Conservation (phyloP, 2,888 invertebrate species). For the Dolichomitus sp. region DNA sequence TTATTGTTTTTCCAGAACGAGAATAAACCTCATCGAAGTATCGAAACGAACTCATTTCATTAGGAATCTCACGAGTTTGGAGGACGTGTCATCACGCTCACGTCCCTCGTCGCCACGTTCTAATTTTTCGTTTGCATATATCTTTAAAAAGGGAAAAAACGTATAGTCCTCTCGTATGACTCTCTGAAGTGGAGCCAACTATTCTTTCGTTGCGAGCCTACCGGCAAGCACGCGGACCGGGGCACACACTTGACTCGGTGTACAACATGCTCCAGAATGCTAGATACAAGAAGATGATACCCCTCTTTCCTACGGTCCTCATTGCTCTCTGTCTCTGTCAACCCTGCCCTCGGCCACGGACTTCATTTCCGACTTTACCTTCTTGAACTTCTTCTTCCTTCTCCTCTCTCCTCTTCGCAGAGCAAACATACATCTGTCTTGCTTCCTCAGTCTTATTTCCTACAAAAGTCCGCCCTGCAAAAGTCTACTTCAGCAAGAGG, state of each 20-base stretch:
- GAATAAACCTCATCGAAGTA: not conserved
- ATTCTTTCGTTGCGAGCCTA: constrained; percentile 80
- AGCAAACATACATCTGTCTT: constrained; percentile 62
- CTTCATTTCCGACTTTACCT: constrained; percentile 59
- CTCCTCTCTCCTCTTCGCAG: constrained; percentile 59
- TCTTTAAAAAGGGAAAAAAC: constrained; percentile 75
- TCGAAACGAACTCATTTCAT: not conserved
- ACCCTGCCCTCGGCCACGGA: constrained; percentile 56
- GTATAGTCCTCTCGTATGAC: constrained; percentile 76
- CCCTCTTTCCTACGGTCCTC: constrained; percentile 65
- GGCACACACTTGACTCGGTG: constrained; percentile 78
- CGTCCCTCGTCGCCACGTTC: constrained; percentile 72
- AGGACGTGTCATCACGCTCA: not conserved
- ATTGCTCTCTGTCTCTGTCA: constrained; percentile 68
- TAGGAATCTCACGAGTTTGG: not conserved
- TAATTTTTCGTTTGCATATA: constrained; percentile 83
- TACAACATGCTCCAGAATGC: constrained; percentile 83
- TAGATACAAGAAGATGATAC: constrained; percentile 81
- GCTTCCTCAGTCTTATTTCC: constrained; percentile 80
- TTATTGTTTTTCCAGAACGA: not conserved
- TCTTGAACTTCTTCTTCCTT: constrained; percentile 59
- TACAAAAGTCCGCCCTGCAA: constrained; percentile 72
- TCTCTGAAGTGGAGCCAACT: constrained; percentile 81
- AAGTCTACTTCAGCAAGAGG: constrained; percentile 77
- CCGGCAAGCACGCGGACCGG: constrained; percentile 71